Conservation (phyloP, 1,140 invertebrate genomes). For the Dolichoris vasculosae region DNA sequence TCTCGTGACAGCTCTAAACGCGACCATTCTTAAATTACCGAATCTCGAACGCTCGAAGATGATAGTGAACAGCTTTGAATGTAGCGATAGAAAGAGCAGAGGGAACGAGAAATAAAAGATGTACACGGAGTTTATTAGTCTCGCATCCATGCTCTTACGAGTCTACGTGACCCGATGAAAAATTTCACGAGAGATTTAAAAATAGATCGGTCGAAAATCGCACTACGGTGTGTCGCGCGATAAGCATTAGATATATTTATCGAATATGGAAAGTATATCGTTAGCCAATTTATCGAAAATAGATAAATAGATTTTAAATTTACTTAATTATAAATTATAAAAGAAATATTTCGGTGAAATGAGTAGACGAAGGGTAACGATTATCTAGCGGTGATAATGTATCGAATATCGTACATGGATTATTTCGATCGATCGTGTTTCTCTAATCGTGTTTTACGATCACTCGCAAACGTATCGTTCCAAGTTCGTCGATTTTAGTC, state of each 20-base stretch:
- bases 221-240: too few species aligned
- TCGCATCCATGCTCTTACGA: slow-evolving; percentile 6
- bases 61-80: slow-evolving; percentile 6
- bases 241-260: too few species aligned
- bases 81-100: neutral
- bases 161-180: neutral
- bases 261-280: too few species aligned
- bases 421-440: neutral
- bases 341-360: neutral
- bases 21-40: slow-evolving; percentile 17
- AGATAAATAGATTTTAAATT: too few species aligned
- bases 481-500: too few species aligned
- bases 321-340: neutral
- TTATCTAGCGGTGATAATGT: neutral
- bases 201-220: neutral
- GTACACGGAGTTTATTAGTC: slow-evolving; percentile 4
- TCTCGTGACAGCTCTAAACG: slow-evolving; percentile 3
- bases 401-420: too few species aligned
- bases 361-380: neutral
- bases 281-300: too few species aligned
- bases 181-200: neutral
- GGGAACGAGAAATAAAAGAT: neutral
- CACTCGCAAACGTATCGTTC: too few species aligned
- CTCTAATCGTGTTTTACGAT: too few species aligned
- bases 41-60: slow-evolving; percentile 3